phyloP scores from a whole-genome alignment of 2,797 vertebrate species.

The Lagocephalus sceleratus region DNA sequence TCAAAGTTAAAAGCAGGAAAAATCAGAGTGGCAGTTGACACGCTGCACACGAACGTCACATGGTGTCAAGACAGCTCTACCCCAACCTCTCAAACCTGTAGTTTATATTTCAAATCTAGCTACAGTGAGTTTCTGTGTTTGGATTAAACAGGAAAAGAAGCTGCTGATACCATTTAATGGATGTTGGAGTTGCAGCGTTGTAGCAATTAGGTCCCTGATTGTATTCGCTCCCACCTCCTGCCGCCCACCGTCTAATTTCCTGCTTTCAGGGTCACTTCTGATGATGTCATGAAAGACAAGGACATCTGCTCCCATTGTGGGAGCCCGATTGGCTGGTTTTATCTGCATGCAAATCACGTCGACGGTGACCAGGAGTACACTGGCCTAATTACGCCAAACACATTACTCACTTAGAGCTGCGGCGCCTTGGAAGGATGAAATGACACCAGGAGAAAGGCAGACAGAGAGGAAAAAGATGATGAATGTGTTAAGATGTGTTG shows the following conservation, averaged over 20 bases:
- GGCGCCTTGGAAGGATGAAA: conserved; percentile 33
- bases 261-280: conserved; percentile 63
- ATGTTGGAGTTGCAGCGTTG: conserved; percentile 13
- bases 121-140: no score
- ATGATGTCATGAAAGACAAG: conserved; percentile 66
- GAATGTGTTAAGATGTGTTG: conserved; percentile 18
- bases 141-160: background rate
- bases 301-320: conserved; percentile 58
- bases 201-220: conserved; percentile 22
- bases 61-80: no score
- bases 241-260: conserved; percentile 35
- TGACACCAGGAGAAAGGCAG: conserved; percentile 21
- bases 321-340: conserved; percentile 50
- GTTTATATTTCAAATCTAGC: no score
- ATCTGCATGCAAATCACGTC: conserved; percentile 63
- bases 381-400: conserved; percentile 67
- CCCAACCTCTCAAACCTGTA: no score
- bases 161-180: background rate
- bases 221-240: conserved; percentile 17
- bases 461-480: conserved; percentile 5
- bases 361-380: conserved; percentile 40
- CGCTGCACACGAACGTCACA: no score
- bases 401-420: conserved; percentile 52
- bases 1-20: background rate
- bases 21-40: background rate